Base-by-base conservation (phyloP, 2,113 vertebrate genomes). In the Sphyrna mokarran region DNA sequence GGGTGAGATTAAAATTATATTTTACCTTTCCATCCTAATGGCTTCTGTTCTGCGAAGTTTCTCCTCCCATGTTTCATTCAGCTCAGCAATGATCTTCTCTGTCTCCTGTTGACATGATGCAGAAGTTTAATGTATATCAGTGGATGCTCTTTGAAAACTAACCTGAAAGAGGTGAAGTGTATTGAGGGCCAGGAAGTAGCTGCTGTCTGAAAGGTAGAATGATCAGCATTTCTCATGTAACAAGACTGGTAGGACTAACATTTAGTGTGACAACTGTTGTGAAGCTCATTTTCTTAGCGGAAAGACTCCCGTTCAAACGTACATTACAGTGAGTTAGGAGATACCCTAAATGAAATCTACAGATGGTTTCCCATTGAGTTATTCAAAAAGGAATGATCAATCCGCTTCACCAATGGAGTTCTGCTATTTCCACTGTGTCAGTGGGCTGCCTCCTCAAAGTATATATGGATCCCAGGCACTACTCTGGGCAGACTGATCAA, bases 31-130 rank as follows among this genome's bases (percentile, higher is more conserved):
- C 99, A 99, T 99, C 37, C 99, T 97, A n/a, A 99, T 99, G 61
- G 99, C 99, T 96, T 99, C 99, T 0, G 99, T 99, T 95, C 99
- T 97, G 0, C 99, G 98, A 83, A 99, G 98, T 96, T 99, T 99
- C 97, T 99, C 99, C 96, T 99, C 99, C 99, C 99, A 99, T 0
- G 99, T 99, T 96, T 99, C 99, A 0, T 99, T 99, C 96, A 99
- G 98, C 96, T 99, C 99, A 0, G 99, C 99, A 1, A 99, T 99
- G 96, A 99, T 99, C 97, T 99, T 99, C 96, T 99, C 99, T 0
- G 99, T 99, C 97, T 99, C 99, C 99, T 99, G 97, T 1, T 0
- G 0, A 58, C 76, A 95, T 72, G 22, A 26, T 33, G 68, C 22
- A 76, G 10, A 70, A 14, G 29, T 29, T 63, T 26, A 61, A 61